Evolutionary conservation across 1,140 invertebrate genomes (phyloP).

Genomic region (Schlechtendalia chinensis): DNA sequence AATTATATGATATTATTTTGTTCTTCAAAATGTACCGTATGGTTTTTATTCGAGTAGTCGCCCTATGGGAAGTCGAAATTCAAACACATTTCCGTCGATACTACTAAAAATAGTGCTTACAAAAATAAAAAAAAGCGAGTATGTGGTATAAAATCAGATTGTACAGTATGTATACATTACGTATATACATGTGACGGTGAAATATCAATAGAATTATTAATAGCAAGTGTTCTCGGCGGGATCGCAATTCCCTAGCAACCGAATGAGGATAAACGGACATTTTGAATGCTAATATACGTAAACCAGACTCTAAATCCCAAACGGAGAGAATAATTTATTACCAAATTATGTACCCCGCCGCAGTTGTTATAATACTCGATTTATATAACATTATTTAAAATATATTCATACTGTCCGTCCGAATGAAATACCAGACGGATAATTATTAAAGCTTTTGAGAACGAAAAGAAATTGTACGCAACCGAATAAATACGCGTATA

Average conservation of each 20-base stretch:
- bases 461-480: not conserved
- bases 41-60: too few relatives aligned
- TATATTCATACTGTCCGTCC: not conserved
- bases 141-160: too few relatives aligned
- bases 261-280: not conserved
- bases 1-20: too few relatives aligned
- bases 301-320: constrained; percentile 1
- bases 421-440: too few relatives aligned
- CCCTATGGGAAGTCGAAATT: too few relatives aligned
- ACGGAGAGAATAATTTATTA: constrained; percentile 17
- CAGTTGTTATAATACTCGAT: not conserved
- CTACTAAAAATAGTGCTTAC: too few relatives aligned
- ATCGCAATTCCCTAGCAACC: not conserved
- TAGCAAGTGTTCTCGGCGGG: not conserved
- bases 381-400: not conserved
- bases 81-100: too few relatives aligned
- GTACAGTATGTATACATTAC: too few relatives aligned
- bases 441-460: not conserved
- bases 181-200: too few relatives aligned
- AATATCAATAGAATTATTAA: not conserved
- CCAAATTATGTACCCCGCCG: not conserved
- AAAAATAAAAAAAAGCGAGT: too few relatives aligned
- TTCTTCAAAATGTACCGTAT: too few relatives aligned
- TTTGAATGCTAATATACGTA: constrained; percentile 27
- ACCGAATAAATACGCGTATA: too few relatives aligned